Evolutionary conservation across 2,797 vertebrate genomes (phyloP).

Genomic region (Danio jaintianensis): DNA sequence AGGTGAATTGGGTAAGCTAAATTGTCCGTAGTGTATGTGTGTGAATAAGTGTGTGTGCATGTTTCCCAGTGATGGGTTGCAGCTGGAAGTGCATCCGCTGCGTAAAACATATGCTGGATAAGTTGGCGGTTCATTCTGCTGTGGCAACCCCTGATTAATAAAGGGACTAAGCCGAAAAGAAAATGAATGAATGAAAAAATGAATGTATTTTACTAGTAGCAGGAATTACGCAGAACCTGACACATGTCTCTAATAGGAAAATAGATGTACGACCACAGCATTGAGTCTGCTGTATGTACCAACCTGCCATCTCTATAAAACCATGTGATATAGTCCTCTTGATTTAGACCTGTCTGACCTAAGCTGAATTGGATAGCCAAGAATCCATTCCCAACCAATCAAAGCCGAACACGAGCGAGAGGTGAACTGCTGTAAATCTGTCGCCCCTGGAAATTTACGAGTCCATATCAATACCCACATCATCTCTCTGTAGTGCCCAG

Average conservation of each 20-base stretch:
- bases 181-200: too few species aligned
- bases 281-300: constrained; percentile 36
- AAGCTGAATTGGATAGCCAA: constrained; percentile 52
- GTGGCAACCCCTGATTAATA: too few species aligned
- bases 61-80: too few species aligned
- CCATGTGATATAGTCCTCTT: constrained; percentile 35
- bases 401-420: constrained; percentile 44
- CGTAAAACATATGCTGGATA: too few species aligned
- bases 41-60: too few species aligned
- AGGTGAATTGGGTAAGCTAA: too few species aligned
- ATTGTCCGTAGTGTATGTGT: too few species aligned
- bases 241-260: neutral
- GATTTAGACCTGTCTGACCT: constrained; percentile 51
- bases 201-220: neutral
- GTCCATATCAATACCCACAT: constrained; percentile 53
- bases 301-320: constrained; percentile 40
- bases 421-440: constrained; percentile 54
- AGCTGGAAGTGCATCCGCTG: too few species aligned
- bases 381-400: constrained; percentile 57
- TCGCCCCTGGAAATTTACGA: constrained; percentile 52
- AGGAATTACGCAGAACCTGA: neutral
- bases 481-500: constrained; percentile 56
- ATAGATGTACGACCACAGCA: constrained; percentile 11
- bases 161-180: too few species aligned
- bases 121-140: too few species aligned